Evolutionary conservation across 2,888 invertebrate species (phyloP), one percentile per base, ranked within the genome.

Genomic region (Meganola albula): DNA sequence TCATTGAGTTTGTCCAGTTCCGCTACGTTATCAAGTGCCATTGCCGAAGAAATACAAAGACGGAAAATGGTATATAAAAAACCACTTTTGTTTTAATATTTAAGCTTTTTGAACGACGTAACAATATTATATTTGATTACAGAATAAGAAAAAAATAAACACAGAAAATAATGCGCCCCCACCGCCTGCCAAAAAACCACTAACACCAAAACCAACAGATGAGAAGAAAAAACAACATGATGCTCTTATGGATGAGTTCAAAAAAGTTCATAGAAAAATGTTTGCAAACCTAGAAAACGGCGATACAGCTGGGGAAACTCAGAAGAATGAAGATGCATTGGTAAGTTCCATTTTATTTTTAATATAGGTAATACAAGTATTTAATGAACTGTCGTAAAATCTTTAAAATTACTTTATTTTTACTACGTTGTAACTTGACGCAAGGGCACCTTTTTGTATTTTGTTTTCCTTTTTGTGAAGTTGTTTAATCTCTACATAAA

Each of bases 241-340:
- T 50, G 92, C 92, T 52, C 75, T 96, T 43, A 96, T 96, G 93
- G 92, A 95, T 72, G 96, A 96, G 77, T 96, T 96, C 70, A 94
- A 93, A 70, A 91, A 92, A 61, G 95, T 94, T 3, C 95, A 96
- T 75, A 89, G 91, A 56, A 93, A 92, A 84, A 96, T 96, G 95
- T 96, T 96, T 69, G 87, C 88, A 40, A 78, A 79, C 32, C 70
- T 62, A 40, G 82, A 78, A 7, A 46, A 39, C 7, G 56, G 48
- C 7, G 63, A 60, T 27, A 50, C 50, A 43, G 12, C 10, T 12
- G 25, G 21, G 6, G 29, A 38, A 16, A 24, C 13, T 20, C 44
- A 31, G 24, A 46, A 44, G 10, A 39, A 18, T 27, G 43, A 40
- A 9, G 50, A 57, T 24, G 40, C 49, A 39, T 40, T 62, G 68